phyloP scores from a whole-genome alignment of 1,140 invertebrate species.

The Drosophila guanche region DNA sequence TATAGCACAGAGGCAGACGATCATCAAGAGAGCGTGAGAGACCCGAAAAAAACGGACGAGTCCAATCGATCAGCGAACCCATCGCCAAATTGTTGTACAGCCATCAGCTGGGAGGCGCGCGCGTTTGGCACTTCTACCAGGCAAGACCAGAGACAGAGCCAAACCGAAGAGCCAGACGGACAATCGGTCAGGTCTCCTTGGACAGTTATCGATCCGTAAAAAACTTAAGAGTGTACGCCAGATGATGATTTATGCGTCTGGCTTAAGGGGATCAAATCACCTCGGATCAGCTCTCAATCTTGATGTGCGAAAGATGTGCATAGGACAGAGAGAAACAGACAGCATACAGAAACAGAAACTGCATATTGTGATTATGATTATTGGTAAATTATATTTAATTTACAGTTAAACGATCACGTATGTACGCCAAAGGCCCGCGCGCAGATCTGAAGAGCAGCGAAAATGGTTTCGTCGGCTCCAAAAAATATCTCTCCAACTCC shows the following conservation, averaged over 20 bases:
- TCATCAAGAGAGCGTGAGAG: constrained; percentile 46
- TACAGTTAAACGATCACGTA: constrained; percentile 84
- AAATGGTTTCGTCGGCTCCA: constrained; percentile 25
- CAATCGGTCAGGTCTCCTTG: constrained; percentile 16
- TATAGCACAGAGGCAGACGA: constrained; percentile 47
- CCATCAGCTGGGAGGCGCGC: constrained; percentile 62
- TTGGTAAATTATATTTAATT: constrained; percentile 84
- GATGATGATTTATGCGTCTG: constrained; percentile 77
- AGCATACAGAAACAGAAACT: constrained; percentile 44
- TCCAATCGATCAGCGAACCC: constrained; percentile 55
- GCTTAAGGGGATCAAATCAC: constrained; percentile 67
- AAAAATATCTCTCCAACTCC: constrained; percentile 69
- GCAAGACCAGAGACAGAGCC: constrained; percentile 18
- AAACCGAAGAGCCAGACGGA: no score
- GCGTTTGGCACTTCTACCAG: constrained; percentile 26
- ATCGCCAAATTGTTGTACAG: constrained; percentile 20
- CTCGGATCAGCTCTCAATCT: constrained; percentile 52
- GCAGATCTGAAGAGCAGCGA: constrained; percentile 3
- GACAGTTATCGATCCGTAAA: constrained; percentile 72
- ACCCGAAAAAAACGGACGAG: constrained; percentile 19
- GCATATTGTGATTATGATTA: constrained; percentile 82
- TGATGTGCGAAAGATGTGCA: constrained; percentile 28
- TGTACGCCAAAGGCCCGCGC: constrained; percentile 48
- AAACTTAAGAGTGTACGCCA: constrained; percentile 23
- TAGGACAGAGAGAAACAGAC: not conserved